Percentiles rank a stretch among this genome's conserved stretches.
Conservation (phyloP, 2,113 vertebrate species). For the Seriola quinqueradiata region DNA sequence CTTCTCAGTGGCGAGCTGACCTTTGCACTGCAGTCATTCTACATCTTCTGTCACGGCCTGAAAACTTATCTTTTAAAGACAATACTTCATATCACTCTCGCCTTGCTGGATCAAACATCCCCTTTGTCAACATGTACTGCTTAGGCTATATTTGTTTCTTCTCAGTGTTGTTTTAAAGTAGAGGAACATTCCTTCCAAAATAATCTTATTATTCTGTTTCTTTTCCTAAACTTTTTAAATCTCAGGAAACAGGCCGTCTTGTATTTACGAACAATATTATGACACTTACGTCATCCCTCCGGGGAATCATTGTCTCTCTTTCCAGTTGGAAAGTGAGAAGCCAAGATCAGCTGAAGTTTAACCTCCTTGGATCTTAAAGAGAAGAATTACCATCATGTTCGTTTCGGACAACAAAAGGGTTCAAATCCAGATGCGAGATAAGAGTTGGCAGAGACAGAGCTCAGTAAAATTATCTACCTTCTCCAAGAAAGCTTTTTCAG, state of each 20-base stretch:
- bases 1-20: constrained; percentile 14
- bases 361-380: background rate
- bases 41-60: constrained; percentile 2
- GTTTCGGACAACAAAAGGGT: background rate
- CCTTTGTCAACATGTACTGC: background rate
- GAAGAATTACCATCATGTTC: background rate
- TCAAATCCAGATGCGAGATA: background rate
- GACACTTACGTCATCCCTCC: background rate
- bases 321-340: background rate
- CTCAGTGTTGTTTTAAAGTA: background rate
- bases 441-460: background rate
- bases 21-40: constrained; percentile 16
- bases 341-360: background rate
- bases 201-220: background rate
- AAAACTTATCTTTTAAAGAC: constrained; percentile 10
- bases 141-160: background rate
- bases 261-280: background rate
- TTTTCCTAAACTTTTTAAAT: background rate
- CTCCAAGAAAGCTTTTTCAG: too few species aligned
- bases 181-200: background rate
- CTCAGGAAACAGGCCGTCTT: background rate
- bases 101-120: background rate
- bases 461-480: background rate
- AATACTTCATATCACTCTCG: background rate
- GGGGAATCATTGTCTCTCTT: background rate